These are phyloP conservation scores for Myotis brandtii DNA, from an alignment of 2,113 vertebrate genomes.

Conservation along the genomic window DNA sequence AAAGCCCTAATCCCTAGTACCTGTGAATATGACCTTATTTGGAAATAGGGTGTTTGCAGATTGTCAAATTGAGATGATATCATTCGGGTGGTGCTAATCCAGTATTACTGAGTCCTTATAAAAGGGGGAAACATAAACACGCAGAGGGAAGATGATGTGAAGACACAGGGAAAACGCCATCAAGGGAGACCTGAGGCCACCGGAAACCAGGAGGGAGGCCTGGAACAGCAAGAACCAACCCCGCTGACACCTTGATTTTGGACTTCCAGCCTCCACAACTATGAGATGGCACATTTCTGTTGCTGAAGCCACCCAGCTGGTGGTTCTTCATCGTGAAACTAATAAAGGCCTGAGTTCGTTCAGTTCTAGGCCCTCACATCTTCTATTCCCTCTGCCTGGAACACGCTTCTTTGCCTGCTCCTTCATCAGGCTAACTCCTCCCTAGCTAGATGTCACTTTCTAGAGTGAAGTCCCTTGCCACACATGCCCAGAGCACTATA, in stretches of 20 bases:
- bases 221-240: neutral
- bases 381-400: neutral
- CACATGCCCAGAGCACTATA: too few species aligned
- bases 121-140: neutral
- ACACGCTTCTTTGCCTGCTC: neutral
- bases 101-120: neutral
- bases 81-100: neutral
- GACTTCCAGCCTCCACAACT: neutral
- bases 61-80: neutral
- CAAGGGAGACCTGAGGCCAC: neutral
- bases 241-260: neutral
- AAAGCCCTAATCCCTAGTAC: neutral
- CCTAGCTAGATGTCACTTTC: neutral
- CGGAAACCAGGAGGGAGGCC: neutral
- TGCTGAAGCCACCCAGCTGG: neutral
- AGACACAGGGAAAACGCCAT: neutral
- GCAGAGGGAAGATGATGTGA: neutral
- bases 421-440: neutral
- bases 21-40: neutral
- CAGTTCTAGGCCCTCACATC: too few species aligned
- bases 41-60: neutral
- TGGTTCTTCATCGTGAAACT: neutral
- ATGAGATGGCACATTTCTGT: neutral
- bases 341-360: neutral
- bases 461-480: neutral